Evolutionary conservation across 2,113 vertebrate species (phyloP), one percentile per base, ranked within the genome.

Genomic region (Daubentonia madagascariensis): DNA sequence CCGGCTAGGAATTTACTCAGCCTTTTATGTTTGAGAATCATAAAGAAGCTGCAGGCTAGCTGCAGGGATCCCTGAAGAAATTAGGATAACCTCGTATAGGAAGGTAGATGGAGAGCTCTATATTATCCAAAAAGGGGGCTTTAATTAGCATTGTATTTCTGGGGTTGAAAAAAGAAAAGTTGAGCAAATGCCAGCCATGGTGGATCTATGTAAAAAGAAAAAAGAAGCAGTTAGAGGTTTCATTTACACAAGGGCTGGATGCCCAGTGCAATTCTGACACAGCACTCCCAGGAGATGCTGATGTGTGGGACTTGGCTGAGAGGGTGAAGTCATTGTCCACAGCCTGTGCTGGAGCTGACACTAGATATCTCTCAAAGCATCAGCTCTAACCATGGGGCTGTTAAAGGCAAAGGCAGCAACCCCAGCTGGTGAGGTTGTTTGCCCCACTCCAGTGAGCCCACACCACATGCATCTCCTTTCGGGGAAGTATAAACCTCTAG

Each of bases 1-100:
- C 96, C 95, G 93, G 85, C 78, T 83, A 73, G 48, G n/a, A 94
- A 93, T 86, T 85, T 81, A 70, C 61, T 96, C 65, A 63, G 72
- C 63, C 68, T 93, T 94, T 73, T 93, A n/a, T 94, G 35, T 70
- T 45, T 80, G 63, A 78, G 54, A 79, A 79, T 86, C 80, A 80
- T 45, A 67, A 65, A 68, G 23, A 90, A 84, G 32, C n/a, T 85
- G 8, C 22, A 92, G 75, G 54, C 32, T 68, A 13, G 13, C 72
- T 68, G 18, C n/a, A 89, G 61, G 54, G 43, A 67, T 89, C 37
- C 78, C 65, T 85, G 25, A 90, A 89, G 81, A 93, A 91, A 94
- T 79, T 14, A 89, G n/a, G 52, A 30, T 84, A 73, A 23, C 13
- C 72, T 86, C 25, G 8, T 61, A 52, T 3, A 54, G n/a, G 28